Evolutionary conservation across 2,888 invertebrate genomes (phyloP).

Genomic region (Hirtodrosophila alboralis): DNA sequence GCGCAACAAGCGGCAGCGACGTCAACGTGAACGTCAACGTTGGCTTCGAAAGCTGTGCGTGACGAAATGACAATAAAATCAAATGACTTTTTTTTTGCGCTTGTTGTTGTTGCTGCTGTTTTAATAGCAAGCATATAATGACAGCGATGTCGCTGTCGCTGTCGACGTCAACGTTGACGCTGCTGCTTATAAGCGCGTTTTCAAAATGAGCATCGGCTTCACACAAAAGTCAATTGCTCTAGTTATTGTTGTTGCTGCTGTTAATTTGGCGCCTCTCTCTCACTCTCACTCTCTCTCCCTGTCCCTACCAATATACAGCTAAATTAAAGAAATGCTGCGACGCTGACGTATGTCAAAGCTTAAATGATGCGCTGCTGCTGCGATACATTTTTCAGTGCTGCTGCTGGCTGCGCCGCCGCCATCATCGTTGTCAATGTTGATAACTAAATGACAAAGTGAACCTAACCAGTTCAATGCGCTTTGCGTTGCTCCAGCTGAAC

Average conservation of each 20-base stretch:
- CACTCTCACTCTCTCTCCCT: neutral
- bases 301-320: slow-evolving; percentile 10
- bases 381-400: neutral
- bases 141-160: neutral
- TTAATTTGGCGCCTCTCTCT: slow-evolving; percentile 3
- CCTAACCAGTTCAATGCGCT: slow-evolving; percentile 75
- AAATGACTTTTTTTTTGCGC: slow-evolving; percentile 16
- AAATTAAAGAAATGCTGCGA: slow-evolving; percentile 40
- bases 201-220: slow-evolving; percentile 4
- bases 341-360: slow-evolving; percentile 29
- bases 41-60: slow-evolving; percentile 15
- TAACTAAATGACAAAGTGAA: slow-evolving; percentile 59
- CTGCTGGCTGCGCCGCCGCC: slow-evolving; percentile 15
- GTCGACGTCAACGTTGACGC: no score
- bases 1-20: slow-evolving; percentile 38
- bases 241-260: slow-evolving; percentile 12
- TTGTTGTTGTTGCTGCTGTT: neutral
- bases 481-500: slow-evolving; percentile 55
- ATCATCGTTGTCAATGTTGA: slow-evolving; percentile 52
- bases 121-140: no score
- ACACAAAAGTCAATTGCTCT: slow-evolving; percentile 14
- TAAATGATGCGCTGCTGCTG: slow-evolving; percentile 32
- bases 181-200: no score
- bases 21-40: neutral
- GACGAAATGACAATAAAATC: slow-evolving; percentile 31